phyloP scores from a whole-genome alignment of 2,113 vertebrate genomes.

The Pionites leucogaster region DNA sequence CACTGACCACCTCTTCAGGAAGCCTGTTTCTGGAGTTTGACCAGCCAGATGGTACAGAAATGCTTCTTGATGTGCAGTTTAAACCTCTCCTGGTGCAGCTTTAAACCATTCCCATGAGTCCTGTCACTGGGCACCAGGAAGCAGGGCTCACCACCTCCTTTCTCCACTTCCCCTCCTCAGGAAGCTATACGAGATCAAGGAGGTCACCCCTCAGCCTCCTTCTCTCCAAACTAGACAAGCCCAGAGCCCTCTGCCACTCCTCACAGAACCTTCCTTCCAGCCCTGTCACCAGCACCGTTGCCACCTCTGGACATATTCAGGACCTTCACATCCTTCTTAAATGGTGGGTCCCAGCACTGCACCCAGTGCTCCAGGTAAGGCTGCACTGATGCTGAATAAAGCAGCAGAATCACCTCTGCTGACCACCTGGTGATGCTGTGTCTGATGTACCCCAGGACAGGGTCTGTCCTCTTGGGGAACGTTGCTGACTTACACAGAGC shows the following conservation, averaged over 20 bases:
- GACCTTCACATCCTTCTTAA: background rate
- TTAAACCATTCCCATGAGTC: accelerated
- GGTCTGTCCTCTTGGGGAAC: background rate
- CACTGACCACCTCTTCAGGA: accelerated
- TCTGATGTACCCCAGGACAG: background rate
- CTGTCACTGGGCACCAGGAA: background rate
- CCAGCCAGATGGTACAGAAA: background rate
- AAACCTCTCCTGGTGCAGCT: background rate
- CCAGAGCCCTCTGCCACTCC: background rate
- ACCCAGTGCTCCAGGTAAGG: background rate
- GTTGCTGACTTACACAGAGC: background rate
- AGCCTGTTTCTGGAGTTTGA: background rate
- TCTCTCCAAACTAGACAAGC: background rate
- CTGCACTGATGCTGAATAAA: background rate
- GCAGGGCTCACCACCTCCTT: background rate
- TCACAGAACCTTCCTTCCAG: background rate
- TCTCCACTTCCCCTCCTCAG: background rate
- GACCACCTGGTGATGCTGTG: background rate
- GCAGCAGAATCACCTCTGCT: background rate
- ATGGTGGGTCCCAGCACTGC: background rate
- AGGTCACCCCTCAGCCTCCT: no score
- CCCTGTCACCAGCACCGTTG: background rate
- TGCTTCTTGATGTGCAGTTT: background rate
- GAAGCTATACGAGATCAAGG: background rate
- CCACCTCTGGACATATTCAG: background rate